Percentiles rank a stretch among this genome's conserved stretches.
phyloP scores from a whole-genome alignment of 2,797 vertebrate genomes.

The Acrossocheilus fasciatus region DNA sequence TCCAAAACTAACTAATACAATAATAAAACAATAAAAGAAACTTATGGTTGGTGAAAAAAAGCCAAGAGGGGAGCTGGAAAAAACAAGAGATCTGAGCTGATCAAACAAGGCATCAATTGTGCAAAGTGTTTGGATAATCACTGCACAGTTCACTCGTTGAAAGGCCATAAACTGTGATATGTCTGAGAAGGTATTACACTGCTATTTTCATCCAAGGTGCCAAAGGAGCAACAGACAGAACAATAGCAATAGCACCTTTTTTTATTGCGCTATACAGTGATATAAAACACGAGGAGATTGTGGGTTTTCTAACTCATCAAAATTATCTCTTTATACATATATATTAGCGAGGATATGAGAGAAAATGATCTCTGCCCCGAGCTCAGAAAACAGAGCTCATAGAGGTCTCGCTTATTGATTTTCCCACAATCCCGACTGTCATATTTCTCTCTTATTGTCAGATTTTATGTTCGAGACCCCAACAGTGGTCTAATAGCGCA shows the following conservation, averaged over 20 bases:
- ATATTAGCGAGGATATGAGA: conserved; percentile 46
- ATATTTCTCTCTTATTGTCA: conserved; percentile 52
- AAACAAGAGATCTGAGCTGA: not conserved
- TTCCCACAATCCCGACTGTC: conserved; percentile 31
- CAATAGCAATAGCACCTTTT: not conserved
- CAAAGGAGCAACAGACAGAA: not conserved
- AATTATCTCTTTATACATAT: conserved; percentile 45
- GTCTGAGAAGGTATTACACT: not conserved
- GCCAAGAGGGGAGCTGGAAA: not conserved
- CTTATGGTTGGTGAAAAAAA: not conserved
- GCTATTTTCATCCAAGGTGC: conserved; percentile 21
- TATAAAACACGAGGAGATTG: conserved; percentile 12
- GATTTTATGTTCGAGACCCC: conserved; percentile 46
- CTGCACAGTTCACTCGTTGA: conserved; percentile 6
- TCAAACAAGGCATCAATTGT: conserved; percentile 3
- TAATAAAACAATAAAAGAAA: not conserved
- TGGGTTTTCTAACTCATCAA: conserved; percentile 12
- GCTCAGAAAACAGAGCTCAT: conserved; percentile 24
- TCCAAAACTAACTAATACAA: not conserved
- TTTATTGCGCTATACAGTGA: not conserved
- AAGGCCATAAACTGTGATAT: not conserved
- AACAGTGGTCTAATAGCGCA: conserved; percentile 44
- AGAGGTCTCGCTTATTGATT: conserved; percentile 48
- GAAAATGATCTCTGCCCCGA: conserved; percentile 31
- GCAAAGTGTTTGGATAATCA: conserved; percentile 5